Base-by-base conservation (phyloP, 2,113 vertebrate genomes). In the Clupea harengus region DNA sequence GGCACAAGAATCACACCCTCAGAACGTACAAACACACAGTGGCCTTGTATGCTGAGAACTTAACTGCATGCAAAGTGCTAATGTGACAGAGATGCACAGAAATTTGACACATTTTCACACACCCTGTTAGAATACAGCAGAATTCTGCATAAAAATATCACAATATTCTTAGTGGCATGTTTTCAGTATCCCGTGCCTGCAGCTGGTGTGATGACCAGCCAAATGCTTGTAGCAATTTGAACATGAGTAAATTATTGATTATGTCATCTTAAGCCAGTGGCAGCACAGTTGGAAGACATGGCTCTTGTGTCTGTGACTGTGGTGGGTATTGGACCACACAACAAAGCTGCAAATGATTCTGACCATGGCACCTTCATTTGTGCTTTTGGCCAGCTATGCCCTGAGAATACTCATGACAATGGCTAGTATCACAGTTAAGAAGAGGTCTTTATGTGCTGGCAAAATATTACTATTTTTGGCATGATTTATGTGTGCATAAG, bases 251-350 rank as follows among this genome's bases (percentile, higher is more conserved):
- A 22, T 49, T 10, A 11, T 60, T 22, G 20, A 54, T 60, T 5
- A 60, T 20, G 18, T 22, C 18, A 6, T 22, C 18, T 60, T 20
- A 1, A 60, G 20, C 18, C 52, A 54, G 47, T 9, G 47, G 75
- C 52, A 88, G 78, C 90, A 82, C 89, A 91, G 90, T 88, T 87
- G 90, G 90, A 92, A 91, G 87, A 82, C 57, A 84, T 80, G 52
- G 86, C 89, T 88, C 60, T 85, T 87, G 91, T 64, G 39, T 39
- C 39, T 83, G 83, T 85, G 47, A 49, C 47, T 87, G 86, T 88
- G 86, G 91, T 93, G 39, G 1, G 39, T 39, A 2, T 39, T 39
- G 39, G 39, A 94, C 94, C 93, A 94, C 94, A 94, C 93, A 94
- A 89, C 85, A 82, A 90, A 91, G 89, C 93, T 85, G 86, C 89